Base-by-base conservation (phyloP, 2,113 vertebrate species). In the Loxodonta africana region DNA sequence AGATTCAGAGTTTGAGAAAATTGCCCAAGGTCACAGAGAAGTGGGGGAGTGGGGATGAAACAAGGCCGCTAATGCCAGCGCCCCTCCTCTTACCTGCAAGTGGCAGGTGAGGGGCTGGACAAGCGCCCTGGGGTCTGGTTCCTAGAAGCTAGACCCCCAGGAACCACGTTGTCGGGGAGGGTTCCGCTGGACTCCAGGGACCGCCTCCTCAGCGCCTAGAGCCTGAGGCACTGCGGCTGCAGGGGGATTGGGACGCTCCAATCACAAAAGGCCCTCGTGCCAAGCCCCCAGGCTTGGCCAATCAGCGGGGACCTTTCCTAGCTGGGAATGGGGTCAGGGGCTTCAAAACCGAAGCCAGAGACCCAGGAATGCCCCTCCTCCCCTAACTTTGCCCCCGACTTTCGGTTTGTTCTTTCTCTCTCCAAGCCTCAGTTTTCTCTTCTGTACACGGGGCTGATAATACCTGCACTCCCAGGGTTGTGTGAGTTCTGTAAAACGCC, bases 281-380 rank as follows among this genome's bases (percentile, higher is more conserved):
- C 60, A 21, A 23, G 94, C 65, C 89, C 60, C 83, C 60, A 8
- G 4, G n/a, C 4, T 7, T 28, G 83, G 41, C 96, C 95, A 97
- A 95, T 92, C 37, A 10, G 12, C 4, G 41, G 12, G 33, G 12
- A 18, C 28, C 7, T 51, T 67, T 8, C 57, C 23, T 63, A 53
- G 51, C 48, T 15, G 85, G 0, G 65, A 77, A 33, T 18, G 65
- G 51, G 76, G 88, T 20, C 73, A 82, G 90, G 8, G 30, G 25
- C 33, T 84, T n/a, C 51, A 51, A 26, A 2, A 67, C 63, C 63
- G 6, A 14, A 7, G 14, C 26, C 8, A 5, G 4, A 6, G 15
- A 28, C 41, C 20, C 21, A 18, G 3, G 65, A 23, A 12, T 26
- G 51, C 51, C n/a, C 60, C 81, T 30, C 41, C 0, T 0, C 46